Base-by-base conservation (phyloP, 2,888 invertebrate species). In the Thera britannica region DNA sequence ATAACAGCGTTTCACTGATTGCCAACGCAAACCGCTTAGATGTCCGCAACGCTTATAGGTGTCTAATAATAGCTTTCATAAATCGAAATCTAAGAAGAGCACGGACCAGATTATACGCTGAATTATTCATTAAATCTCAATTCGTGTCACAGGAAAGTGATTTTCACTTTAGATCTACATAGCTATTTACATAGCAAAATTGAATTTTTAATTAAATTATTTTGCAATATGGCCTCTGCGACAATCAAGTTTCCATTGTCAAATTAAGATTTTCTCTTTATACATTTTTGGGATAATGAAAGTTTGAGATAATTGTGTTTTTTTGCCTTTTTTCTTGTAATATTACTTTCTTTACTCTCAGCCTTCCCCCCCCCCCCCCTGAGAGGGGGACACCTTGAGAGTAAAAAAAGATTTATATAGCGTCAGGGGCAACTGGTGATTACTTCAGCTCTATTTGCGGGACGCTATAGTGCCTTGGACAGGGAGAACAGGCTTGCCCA, bases 91-190 rank as follows among this genome's bases (percentile, higher is more conserved):
- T 65, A 59, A 71, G 59, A 72, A 67, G 68, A 67, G 65, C 71
- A 12, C 59, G 51, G 65, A 44, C 66, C 68, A 65, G 70, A 72
- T 72, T 67, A 65, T 68, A 67, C 61, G 46, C 67, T 75, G 74
- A 75, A 73, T 75, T 69, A 75, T 73, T 75, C 72, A 75, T 69
- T 67, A 70, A 70, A 65, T 70, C 65, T 70, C 70, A 72, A 62
- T 58, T 41, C 56, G 51, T 62, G 67, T 51, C 62, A 72, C 70
- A 70, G 67, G 67, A 67, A 71, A 71, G 68, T 68, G 51, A 72
- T 71, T 72, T 71, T 65, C 69, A 70, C 58, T 71, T 65, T 66
- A 63, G 70, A 72, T 72, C 71, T 71, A 23, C 23, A 23, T 23
- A 52, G 60, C 51, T 69, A 70, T 68, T 72, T 65, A 52, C 67